Evolutionary conservation across 30 jellyfish, hydroid and myxozoan genomes (phyloP), one percentile per base, ranked within the genome.

Genomic region (Pelagia noctiluca): DNA sequence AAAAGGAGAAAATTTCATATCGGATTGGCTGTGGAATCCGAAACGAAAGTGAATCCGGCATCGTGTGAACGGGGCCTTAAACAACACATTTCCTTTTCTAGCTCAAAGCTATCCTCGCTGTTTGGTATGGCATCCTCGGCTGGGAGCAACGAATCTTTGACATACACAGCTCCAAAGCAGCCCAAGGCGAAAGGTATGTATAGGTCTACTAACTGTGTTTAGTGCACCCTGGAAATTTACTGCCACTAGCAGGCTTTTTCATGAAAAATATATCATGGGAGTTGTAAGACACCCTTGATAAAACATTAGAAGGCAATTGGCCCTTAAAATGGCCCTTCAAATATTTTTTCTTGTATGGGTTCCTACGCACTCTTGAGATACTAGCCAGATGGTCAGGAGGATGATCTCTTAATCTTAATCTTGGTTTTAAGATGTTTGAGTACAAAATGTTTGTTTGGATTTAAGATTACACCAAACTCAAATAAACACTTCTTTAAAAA

Each of bases 31-130:
- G n/a, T n/a, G n/a, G n/a, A n/a, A n/a, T n/a, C 57, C 16, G 57
- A 42, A 42, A 8, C 57, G 16, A 16, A 42, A 42, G 8, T 42
- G 8, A 42, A 5, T 42, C 16, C 8, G 8, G 8, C 16, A 5
- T 42, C 57, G 16, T 16, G 16, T 16, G 16, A 5, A 42, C 16
- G 12, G 16, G 16, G 16, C 8, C 16, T 5, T 5, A 42, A 5
- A 5, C 12, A 5, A 42, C 16, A 5, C 16, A 42, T 42, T 5
- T 37, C 23, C 71, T 11, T 24, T 38, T 49, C 21, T 10, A 89
- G 96, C 38, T 90, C 97, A 66, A 90, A 90, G 72, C 93, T 90
- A 31, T 87, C 97, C 50, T 90, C 97, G 0, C 74, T 90, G 35
- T 90, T 90, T 83, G 97, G 97, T 24, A 76, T 70, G 92, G 80